phyloP scores from a whole-genome alignment of 1,140 invertebrate species.

The Sitodiplosis mosellana region DNA sequence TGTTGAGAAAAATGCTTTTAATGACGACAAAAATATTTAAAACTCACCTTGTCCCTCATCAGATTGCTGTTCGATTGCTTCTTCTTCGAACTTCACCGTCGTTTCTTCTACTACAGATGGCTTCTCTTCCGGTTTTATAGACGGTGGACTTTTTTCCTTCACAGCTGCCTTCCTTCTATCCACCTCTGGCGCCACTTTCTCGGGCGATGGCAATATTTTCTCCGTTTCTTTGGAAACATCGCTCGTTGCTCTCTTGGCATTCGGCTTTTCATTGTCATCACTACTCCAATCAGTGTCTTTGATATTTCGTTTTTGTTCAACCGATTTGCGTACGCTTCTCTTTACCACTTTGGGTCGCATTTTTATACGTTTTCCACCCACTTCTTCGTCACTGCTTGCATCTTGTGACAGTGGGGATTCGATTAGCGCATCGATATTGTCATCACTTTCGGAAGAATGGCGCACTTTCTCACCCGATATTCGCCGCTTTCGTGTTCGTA shows the following conservation, averaged over 20 bases:
- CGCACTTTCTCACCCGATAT: conserved; percentile 10
- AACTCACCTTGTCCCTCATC: neutral
- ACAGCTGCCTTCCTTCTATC: conserved; percentile 6
- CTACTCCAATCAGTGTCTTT: conserved; percentile 32
- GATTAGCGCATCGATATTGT: conserved; percentile 8
- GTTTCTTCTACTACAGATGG: conserved; percentile 4
- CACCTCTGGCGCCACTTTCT: conserved; percentile 8
- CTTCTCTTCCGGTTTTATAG: neutral
- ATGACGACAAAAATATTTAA: too few species aligned
- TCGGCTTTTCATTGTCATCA: conserved; percentile 28
- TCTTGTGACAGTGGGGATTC: conserved; percentile 13
- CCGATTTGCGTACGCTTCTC: conserved; percentile 30
- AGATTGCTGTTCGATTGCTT: neutral
- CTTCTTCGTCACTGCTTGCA: conserved; percentile 27
- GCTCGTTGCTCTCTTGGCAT: conserved; percentile 23
- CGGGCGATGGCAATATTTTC: conserved; percentile 5
- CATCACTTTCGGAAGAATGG: conserved; percentile 18
- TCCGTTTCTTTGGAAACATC: conserved; percentile 2
- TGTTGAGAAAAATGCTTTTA: too few species aligned
- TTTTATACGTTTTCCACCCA: conserved; percentile 31
- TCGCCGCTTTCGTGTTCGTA: conserved; percentile 13
- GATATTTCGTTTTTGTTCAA: conserved; percentile 33
- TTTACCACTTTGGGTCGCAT: conserved; percentile 31
- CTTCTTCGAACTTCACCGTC: conserved; percentile 3
- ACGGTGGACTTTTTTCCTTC: conserved; percentile 1